Evolutionary conservation across 92 coral and sea anemone genomes (phyloP).

Genomic region (Porites divaricata): DNA sequence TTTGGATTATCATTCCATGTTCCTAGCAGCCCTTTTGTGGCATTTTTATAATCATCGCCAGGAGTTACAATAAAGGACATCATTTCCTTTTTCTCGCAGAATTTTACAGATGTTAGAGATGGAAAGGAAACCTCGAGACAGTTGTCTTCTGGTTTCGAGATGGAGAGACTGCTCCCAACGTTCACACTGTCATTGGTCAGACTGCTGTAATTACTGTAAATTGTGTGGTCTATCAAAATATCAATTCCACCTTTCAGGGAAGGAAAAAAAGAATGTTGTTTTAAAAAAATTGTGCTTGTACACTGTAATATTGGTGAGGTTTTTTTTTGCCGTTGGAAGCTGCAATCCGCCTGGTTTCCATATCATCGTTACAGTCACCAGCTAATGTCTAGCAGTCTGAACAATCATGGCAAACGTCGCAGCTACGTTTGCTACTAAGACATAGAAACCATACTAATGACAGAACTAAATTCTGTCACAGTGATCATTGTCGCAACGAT

Average conservation of each 20-base stretch:
- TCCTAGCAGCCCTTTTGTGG: slow-evolving; percentile 27
- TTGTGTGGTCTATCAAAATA: background rate
- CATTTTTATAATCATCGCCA: slow-evolving; percentile 1
- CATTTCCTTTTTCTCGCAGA: slow-evolving; percentile 28
- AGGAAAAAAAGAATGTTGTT: no score
- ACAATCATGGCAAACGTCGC: no score
- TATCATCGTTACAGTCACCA: no score
- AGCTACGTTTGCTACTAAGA: no score
- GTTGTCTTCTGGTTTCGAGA: background rate
- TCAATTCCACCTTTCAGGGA: background rate
- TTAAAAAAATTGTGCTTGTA: no score
- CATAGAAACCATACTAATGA: no score
- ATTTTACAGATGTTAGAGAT: background rate
- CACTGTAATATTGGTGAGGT: no score
- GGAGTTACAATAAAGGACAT: slow-evolving; percentile 23
- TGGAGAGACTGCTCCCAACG: background rate
- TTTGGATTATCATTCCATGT: slow-evolving; percentile 28
- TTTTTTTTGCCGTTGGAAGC: no score
- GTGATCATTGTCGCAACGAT: no score
- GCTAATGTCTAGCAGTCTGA: no score
- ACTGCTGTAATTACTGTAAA: background rate
- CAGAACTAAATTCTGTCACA: no score
- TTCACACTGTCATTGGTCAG: background rate
- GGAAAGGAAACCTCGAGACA: slow-evolving; percentile 39
- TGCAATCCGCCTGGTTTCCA: no score